Base-by-base conservation (phyloP, 2,888 invertebrate species). In the Halictus ligatus region DNA sequence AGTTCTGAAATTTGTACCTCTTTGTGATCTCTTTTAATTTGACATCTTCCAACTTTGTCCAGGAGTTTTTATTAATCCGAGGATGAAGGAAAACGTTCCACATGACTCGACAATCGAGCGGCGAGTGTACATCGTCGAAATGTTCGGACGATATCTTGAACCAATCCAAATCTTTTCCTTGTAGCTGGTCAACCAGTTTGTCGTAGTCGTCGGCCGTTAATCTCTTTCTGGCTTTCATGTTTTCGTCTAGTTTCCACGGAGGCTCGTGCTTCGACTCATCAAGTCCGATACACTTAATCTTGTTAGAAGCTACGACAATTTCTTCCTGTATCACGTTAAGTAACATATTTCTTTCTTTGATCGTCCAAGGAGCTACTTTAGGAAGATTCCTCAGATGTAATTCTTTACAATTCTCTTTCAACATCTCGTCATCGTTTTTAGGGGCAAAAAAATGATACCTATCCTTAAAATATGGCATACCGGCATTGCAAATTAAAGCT, bases 81-180 rank as follows among this genome's bases (percentile, higher is more conserved):
- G 98, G 98, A 93, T 97, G 97, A 74, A 98, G 93, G 92, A 96
- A 97, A 40, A 97, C 95, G 83, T 96, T 96, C 98, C 98, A 98
- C 93, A 98, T 96, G 0, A 97, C 96, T 90, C 96, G 95, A 92
- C 97, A 98, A 92, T 97, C 97, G 15, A 95, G 95, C 0, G 96
- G 95, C 0, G 96, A 96, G 91, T 97, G 97, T n/a, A 96, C 96
- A 58, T 95, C 94, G 85, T 96, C 96, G 8, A 96, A 93, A 86
- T 95, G 94, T 43, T 93, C 92, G 10, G 94, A 94, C 0, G 96
- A 94, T 77, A 97, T 95, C 80, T 95, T 95, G 46, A 96, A 94
- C 97, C 97, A 97, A 89, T 97, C 96, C 92, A 97, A 96, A 82
- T 96, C 93, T 46, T 83, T 92, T 1, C 78, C 25, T 5, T 92